Percentiles rank a stretch among this genome's conserved stretches.
Conservation (phyloP, 1,140 invertebrate genomes). For the Penaeus vannamei region DNA sequence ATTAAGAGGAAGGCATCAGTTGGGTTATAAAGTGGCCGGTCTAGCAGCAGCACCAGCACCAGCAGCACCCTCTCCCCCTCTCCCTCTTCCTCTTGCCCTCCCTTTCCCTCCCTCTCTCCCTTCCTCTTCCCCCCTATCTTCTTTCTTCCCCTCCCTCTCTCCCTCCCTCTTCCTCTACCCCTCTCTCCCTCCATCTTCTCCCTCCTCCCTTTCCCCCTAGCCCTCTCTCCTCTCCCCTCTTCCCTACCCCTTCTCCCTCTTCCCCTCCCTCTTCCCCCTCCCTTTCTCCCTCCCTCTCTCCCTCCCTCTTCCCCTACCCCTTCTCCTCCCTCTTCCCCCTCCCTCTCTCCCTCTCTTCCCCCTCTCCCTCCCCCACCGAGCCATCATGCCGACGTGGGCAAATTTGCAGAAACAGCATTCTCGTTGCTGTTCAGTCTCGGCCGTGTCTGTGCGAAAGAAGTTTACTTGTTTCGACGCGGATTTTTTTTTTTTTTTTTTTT, state of each 20-base stretch:
- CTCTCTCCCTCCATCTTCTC: background rate
- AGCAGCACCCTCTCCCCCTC: background rate
- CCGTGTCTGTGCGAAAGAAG: too few relatives aligned
- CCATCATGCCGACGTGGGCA: too few relatives aligned
- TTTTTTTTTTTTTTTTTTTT: too few relatives aligned
- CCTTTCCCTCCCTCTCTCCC: background rate
- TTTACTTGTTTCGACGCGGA: too few relatives aligned
- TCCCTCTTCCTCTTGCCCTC: background rate
- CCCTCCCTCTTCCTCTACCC: background rate
- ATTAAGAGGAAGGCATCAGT: too few relatives aligned
- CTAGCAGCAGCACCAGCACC: too few relatives aligned
- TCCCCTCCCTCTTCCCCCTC: background rate
- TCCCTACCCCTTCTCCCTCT: background rate
- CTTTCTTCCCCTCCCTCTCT: background rate
- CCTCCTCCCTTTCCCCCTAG: background rate
- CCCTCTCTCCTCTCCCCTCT: too few relatives aligned
- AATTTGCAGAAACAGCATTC: too few relatives aligned
- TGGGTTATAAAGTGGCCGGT: too few relatives aligned
- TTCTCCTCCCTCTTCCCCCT: slow-evolving; percentile 1
- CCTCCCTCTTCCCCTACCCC: background rate
- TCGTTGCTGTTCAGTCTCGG: too few relatives aligned
- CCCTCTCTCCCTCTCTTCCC: background rate
- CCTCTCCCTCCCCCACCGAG: background rate
- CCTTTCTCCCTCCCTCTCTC: background rate
- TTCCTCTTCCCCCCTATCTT: background rate